Conservation (phyloP, 2,113 vertebrate genomes). For the Gopherus evgoodei region DNA sequence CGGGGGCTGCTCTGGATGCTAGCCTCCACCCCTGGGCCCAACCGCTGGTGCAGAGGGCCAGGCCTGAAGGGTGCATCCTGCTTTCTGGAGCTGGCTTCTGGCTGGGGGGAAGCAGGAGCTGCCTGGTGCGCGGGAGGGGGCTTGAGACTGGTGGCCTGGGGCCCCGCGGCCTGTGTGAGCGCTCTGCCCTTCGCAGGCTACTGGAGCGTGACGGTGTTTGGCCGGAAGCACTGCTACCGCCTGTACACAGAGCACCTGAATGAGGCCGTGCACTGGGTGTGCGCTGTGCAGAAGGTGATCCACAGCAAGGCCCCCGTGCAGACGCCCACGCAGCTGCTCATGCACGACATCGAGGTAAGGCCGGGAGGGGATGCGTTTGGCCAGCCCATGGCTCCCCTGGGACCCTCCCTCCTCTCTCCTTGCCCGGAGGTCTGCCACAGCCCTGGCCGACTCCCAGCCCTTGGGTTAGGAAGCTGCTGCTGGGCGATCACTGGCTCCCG, state of each 20-base stretch:
- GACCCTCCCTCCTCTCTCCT: neutral
- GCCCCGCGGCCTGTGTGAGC: neutral
- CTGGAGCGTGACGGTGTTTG: slow-evolving; percentile 94
- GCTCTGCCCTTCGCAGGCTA: slow-evolving; percentile 80
- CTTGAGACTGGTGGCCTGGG: neutral
- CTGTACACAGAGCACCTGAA: slow-evolving; percentile 93
- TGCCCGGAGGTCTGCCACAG: neutral
- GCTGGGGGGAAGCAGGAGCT: neutral
- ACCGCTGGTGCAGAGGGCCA: too few species aligned
- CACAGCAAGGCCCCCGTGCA: slow-evolving; percentile 92
- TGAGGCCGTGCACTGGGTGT: slow-evolving; percentile 94
- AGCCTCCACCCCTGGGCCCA: too few species aligned
- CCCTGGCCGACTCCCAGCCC: neutral
- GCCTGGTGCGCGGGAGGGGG: too few species aligned
- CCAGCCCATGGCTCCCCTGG: neutral
- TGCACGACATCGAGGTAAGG: slow-evolving; percentile 92
- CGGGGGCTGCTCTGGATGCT: too few species aligned
- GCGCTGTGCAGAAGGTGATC: slow-evolving; percentile 92
- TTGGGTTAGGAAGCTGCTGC: neutral
- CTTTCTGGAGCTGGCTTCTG: neutral
- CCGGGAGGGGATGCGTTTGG: fast-evolving
- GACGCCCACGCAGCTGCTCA: slow-evolving; percentile 95
- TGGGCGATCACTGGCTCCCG: neutral
- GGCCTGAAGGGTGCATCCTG: neutral
- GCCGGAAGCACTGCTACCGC: slow-evolving; percentile 91